Percentiles rank a stretch among this genome's conserved stretches.
Conservation (phyloP, 2,797 vertebrate species). For the Rhynchotus rufescens region DNA sequence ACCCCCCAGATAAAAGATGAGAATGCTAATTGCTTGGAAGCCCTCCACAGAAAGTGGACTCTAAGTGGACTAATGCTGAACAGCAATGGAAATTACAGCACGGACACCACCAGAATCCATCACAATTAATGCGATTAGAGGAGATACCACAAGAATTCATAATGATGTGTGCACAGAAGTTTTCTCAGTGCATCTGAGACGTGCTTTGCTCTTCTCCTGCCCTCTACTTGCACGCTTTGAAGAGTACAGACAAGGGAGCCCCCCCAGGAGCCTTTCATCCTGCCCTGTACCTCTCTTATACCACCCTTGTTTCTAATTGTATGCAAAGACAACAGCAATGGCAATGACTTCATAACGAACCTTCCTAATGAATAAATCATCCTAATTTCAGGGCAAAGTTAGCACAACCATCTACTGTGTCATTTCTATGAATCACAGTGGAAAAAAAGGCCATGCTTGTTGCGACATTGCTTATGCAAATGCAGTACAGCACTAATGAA, state of each 20-base stretch:
- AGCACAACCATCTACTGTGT: background rate
- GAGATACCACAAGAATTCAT: constrained; percentile 20
- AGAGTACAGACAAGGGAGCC: background rate
- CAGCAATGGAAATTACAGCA: background rate
- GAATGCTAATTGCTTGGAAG: constrained; percentile 24
- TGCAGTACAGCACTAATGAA: constrained; percentile 15
- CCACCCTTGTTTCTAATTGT: background rate
- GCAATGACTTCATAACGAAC: background rate
- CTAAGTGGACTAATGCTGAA: background rate
- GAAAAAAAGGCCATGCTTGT: constrained; percentile 12
- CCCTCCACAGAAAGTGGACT: background rate
- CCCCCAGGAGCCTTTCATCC: background rate
- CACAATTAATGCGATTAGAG: constrained; percentile 49
- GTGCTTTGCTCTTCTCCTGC: background rate
- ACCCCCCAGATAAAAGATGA: background rate
- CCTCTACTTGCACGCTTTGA: constrained; percentile 47
- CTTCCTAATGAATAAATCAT: constrained; percentile 7
- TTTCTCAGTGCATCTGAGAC: background rate
- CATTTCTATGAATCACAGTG: constrained; percentile 1
- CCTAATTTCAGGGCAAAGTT: background rate
- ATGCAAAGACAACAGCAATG: background rate
- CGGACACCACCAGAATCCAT: constrained; percentile 17
- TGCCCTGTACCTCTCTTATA: background rate
- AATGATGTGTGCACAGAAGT: background rate
- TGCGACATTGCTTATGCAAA: constrained; percentile 16